Evolutionary conservation across 1,140 invertebrate genomes (phyloP), one percentile per base, ranked within the genome.

Genomic region (Drosophila suzukii): DNA sequence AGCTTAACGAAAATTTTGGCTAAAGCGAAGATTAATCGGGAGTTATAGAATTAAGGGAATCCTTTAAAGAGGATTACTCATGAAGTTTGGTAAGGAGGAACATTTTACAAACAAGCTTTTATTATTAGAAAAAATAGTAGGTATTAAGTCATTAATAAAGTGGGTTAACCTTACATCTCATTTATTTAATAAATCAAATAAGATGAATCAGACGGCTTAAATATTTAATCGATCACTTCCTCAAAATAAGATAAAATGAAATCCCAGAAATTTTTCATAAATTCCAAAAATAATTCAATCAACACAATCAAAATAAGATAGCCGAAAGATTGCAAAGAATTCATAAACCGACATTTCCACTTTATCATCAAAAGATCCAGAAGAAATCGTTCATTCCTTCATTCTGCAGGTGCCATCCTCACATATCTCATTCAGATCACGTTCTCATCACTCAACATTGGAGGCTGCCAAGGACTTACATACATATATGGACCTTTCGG

Each of bases 381-480:
- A 7, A 4, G 12, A 34, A 51, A 30, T 27, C 36, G n/a, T 10
- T 46, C 10, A 41, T 30, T 54, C 15, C 12, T 13, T 54, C 8
- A 36, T 17, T 30, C 24, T 24, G 34, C 62, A 50, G 62, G 55
- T 38, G 43, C n/a, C 57, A 20, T 24, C 0, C 7, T 8, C 11
- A n/a, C 39, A 75, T 65, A 34, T 57, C 24, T 36, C 72, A 65
- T 47, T 30, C 60, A n/a, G 47, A 56, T 53, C 60, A 75, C 73
- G 73, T 75, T 49, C 53, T 57, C 70, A 66, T 75, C 71, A 75
- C 71, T 65, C 71, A 57, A 58, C 61, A 39, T 56, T 43, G 44
- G 24, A 55, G 46, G n/a, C 46, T 43, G 13, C 7, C 43, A 55
- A 43, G 60, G 60, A n/a, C 30, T n/a, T 34, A 6, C 43, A 34